phyloP scores from a whole-genome alignment of 2,797 vertebrate genomes.

The Anas capensis region DNA sequence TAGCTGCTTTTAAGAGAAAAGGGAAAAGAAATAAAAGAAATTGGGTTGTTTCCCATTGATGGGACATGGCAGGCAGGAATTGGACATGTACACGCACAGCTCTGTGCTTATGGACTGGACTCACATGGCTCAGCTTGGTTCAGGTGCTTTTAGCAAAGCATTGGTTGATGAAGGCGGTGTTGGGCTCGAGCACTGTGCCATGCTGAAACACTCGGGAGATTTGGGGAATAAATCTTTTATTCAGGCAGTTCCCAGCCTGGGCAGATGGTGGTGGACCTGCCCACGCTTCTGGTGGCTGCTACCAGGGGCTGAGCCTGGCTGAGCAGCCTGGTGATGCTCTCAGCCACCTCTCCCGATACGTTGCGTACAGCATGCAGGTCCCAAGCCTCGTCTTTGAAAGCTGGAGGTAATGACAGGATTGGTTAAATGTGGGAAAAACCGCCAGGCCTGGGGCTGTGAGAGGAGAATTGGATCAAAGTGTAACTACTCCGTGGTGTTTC shows the following conservation, averaged over 20 bases:
- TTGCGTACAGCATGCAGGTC: not conserved
- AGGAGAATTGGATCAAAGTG: accelerated
- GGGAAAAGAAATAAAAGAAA: not conserved
- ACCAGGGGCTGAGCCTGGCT: not conserved
- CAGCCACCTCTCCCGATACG: not conserved
- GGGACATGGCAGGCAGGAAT: not conserved
- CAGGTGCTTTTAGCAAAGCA: not conserved
- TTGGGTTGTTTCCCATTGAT: accelerated
- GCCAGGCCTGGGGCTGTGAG: not conserved
- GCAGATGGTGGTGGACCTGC: not conserved
- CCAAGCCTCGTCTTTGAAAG: not conserved
- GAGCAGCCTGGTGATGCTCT: not conserved
- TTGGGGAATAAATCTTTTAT: not conserved
- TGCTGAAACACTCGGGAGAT: not conserved
- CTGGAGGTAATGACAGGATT: accelerated
- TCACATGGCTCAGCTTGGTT: not conserved
- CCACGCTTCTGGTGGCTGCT: not conserved
- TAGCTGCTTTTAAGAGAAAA: not conserved
- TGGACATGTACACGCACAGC: accelerated
- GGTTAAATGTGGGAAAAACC: not conserved
- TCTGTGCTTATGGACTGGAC: not conserved
- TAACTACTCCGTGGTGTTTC: not conserved
- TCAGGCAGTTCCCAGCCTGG: not conserved
- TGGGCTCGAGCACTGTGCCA: accelerated
- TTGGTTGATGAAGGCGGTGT: not conserved